Evolutionary conservation across 1,140 invertebrate genomes (phyloP), one percentile per base, ranked within the genome.

Genomic region (Neodiprion lecontei): DNA sequence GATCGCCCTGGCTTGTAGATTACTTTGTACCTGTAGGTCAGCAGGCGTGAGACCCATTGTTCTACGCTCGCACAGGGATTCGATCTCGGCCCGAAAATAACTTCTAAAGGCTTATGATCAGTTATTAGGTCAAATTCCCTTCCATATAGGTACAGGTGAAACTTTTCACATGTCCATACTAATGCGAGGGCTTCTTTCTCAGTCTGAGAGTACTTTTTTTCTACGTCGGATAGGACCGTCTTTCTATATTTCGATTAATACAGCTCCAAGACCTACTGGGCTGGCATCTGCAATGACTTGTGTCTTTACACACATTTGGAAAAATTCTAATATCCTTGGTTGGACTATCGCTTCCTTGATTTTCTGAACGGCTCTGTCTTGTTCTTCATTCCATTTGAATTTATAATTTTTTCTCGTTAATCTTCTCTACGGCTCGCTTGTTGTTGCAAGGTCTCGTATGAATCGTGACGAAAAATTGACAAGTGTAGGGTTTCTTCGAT

Each of bases 141-240:
- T 1, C 81, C 82, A 28, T 69, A 77, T 49, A 85, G 68, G 75
- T 74, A 85, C 61, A 84, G 78, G 73, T 78, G 69, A 82, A 88
- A 90, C 73, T 80, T 79, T 72, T 83, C 75, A 70, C 73, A 79
- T 11, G 77, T 79, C 76, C 77, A 84, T 48, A 77, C 73, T 7
- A 89, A 80, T 69, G 81, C 85, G 7, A 88, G 76, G 8, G 80
- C 77, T 79, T 90, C 88, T 74, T 86, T 88, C 72, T 89, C 87
- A 11, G 88, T 88, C 72, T 87, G 83, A 12, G 82, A 78, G 75
- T 89, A 89, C n/a, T 79, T 78, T 73, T 80, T 74, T 77, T 89
- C 83, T 8, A 80, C 75, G 21, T 75, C 9, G 8, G 76, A 83
- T 1, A 90, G 72, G 47, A 7, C 67, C 72, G 0, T 67, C 12